A percentile compares a stretch with the other conserved stretches of the same genome.
These are phyloP conservation scores for Champsocephalus esox DNA, from an alignment of 2,797 vertebrate species.

Conservation along the genomic window DNA sequence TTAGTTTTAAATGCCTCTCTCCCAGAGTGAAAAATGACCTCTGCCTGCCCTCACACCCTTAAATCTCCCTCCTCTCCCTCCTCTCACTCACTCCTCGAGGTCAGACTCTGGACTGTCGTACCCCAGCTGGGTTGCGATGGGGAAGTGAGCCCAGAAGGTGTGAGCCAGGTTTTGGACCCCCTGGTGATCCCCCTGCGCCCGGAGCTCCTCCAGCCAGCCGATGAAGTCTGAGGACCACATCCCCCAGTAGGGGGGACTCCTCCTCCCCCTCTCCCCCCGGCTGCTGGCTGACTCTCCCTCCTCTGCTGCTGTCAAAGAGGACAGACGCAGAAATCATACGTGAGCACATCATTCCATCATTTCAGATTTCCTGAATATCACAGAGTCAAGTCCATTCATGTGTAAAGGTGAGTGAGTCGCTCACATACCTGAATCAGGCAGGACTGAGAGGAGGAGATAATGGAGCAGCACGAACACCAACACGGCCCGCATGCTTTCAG, in stretches of 20 bases:
- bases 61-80: background rate
- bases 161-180: constrained; percentile 69
- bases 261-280: constrained; percentile 25
- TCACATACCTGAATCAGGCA: constrained; percentile 44
- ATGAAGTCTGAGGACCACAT: constrained; percentile 75
- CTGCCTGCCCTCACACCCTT: background rate
- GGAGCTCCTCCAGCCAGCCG: constrained; percentile 75
- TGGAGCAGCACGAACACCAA: constrained; percentile 23
- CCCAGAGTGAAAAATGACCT: background rate
- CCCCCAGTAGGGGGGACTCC: constrained; percentile 74
- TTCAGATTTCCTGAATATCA: constrained; percentile 6
- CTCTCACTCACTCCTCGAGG: constrained; percentile 43
- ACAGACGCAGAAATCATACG: constrained; percentile 4
- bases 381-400: constrained; percentile 3
- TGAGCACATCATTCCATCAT: constrained; percentile 14
- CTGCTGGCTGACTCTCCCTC: constrained; percentile 11
- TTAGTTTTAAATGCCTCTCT: background rate
- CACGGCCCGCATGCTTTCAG: constrained; percentile 24
- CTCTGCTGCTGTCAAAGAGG: constrained; percentile 33
- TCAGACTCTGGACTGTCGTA: constrained; percentile 60
- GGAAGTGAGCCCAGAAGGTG: constrained; percentile 75
- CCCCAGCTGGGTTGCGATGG: constrained; percentile 62
- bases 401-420: background rate
- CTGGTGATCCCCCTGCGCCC: constrained; percentile 53
- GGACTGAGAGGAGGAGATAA: constrained; percentile 30